A percentile compares a stretch with the other conserved stretches of the same genome.
Conservation (phyloP, 2,113 vertebrate genomes). For the Tamias sibiricus region DNA sequence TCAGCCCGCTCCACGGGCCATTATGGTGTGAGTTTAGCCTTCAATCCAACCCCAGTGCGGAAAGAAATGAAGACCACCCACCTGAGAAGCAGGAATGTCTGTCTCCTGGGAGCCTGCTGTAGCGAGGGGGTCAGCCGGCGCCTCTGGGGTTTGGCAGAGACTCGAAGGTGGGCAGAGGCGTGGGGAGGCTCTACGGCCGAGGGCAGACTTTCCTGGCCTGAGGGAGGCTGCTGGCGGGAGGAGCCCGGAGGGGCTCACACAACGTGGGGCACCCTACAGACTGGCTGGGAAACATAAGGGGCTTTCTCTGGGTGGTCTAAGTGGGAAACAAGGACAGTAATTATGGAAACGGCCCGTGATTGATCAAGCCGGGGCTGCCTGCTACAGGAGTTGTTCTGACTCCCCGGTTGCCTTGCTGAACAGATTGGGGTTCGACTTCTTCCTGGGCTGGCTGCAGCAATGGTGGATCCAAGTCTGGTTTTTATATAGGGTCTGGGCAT, state of each 20-base stretch:
- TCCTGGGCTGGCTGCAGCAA: neutral
- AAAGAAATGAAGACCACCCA: neutral
- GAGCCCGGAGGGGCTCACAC: neutral
- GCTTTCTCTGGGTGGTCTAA: neutral
- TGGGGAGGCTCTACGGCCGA: neutral
- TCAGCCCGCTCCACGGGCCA: neutral
- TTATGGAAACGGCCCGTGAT: neutral
- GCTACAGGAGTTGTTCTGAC: neutral
- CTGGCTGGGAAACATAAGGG: too few species aligned
- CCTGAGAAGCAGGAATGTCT: neutral
- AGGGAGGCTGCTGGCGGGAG: neutral
- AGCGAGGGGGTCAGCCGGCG: neutral
- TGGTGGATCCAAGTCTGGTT: neutral
- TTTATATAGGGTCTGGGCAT: neutral
- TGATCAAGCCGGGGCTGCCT: neutral
- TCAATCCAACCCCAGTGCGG: neutral
- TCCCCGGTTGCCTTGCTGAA: neutral
- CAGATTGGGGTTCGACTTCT: neutral
- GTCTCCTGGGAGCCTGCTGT: neutral
- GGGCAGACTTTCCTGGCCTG: too few species aligned
- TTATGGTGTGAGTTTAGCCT: neutral
- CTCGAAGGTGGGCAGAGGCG: neutral
- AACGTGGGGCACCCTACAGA: too few species aligned
- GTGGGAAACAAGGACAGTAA: neutral
- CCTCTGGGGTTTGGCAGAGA: neutral